Conservation (phyloP, 2,888 invertebrate species). For the Drosophila tanythrix region DNA sequence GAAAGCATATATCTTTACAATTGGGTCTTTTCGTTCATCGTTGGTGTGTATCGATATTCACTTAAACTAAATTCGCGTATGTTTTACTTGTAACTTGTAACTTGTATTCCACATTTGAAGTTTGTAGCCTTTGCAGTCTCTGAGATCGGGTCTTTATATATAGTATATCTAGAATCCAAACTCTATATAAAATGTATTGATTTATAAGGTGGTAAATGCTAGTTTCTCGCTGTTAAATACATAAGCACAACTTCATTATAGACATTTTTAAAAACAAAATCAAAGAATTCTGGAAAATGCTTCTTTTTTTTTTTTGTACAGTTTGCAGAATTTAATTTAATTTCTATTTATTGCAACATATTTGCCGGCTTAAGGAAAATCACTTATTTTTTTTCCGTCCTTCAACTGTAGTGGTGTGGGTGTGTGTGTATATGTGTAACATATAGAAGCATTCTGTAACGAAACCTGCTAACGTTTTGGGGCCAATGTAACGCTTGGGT, state of each 20-base stretch:
- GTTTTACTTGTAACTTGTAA: not conserved
- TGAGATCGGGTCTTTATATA: not conserved
- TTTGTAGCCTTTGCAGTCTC: not conserved
- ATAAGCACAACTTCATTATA: not conserved
- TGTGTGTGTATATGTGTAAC: conserved; percentile 17
- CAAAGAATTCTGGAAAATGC: not conserved
- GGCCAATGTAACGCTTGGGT: conserved; percentile 52
- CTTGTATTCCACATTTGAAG: not conserved
- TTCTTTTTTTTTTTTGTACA: not conserved
- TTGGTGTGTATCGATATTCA: not conserved
- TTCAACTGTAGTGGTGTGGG: conserved; percentile 2
- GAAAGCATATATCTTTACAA: not conserved
- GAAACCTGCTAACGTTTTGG: conserved; percentile 26
- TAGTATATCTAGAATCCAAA: not conserved
- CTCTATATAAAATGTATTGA: not conserved
- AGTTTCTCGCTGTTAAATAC: not conserved
- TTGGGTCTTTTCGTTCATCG: not conserved
- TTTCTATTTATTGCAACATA: not conserved
- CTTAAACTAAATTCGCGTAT: not conserved
- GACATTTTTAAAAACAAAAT: not conserved
- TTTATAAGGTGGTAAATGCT: not conserved
- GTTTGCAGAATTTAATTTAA: not conserved
- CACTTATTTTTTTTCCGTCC: not conserved
- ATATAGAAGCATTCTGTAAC: conserved; percentile 9
- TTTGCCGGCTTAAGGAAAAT: not conserved